These are phyloP conservation scores for Oxygymnocypris stewartii DNA, from an alignment of 2,113 vertebrate species.

Conservation along the genomic window DNA sequence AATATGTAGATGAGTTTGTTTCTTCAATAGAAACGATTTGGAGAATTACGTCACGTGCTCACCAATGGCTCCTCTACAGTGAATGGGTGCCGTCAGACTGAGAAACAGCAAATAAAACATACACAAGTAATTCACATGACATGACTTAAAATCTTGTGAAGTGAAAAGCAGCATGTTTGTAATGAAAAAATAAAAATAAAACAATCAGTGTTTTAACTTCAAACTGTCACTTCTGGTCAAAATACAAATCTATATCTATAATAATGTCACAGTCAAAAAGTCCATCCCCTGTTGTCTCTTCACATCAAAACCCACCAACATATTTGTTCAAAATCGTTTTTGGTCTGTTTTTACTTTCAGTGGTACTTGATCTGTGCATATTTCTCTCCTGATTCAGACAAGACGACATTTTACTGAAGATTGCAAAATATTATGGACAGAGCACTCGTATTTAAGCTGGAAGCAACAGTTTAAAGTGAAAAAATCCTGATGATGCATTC, in stretches of 20 bases:
- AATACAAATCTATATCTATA: too few species aligned
- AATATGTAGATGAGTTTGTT: too few species aligned
- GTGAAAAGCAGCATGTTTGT: neutral
- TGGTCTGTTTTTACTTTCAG: neutral
- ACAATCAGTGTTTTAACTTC: too few species aligned
- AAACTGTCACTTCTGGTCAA: too few species aligned
- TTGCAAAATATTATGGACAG: neutral
- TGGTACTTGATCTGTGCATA: neutral
- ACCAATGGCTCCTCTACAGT: too few species aligned
- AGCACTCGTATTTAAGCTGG: neutral
- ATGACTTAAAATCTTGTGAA: neutral
- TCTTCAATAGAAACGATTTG: too few species aligned
- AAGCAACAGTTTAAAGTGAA: neutral
- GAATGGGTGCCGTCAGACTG: too few species aligned
- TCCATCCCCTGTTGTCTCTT: neutral
- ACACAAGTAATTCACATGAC: neutral
- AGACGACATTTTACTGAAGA: neutral
- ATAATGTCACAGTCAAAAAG: neutral
- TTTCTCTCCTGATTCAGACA: neutral
- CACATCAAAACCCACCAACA: neutral
- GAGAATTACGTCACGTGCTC: too few species aligned
- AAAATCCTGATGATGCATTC: neutral
- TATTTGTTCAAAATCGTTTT: neutral
- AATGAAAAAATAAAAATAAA: too few species aligned
- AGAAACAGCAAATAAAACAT: neutral